A percentile compares a stretch with the other conserved stretches of the same genome.
phyloP scores from a whole-genome alignment of 2,797 vertebrate species.

The Alauda arvensis region DNA sequence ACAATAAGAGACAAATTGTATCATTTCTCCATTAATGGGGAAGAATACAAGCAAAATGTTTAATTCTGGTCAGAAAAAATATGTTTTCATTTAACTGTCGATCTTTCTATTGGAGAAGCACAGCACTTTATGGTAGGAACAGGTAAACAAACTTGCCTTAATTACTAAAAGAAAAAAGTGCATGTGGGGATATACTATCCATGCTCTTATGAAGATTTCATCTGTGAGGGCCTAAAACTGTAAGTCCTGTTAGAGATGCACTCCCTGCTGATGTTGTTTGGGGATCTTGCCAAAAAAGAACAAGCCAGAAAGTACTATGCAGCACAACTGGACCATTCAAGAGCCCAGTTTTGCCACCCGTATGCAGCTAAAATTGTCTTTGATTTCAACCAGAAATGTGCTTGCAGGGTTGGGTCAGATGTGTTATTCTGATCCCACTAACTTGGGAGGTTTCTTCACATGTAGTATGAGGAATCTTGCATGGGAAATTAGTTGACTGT shows the following conservation, averaged over 20 bases:
- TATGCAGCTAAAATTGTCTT: constrained; percentile 26
- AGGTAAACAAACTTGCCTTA: constrained; percentile 68
- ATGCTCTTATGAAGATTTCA: not conserved
- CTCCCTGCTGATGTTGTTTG: not conserved
- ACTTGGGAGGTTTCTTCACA: constrained; percentile 9
- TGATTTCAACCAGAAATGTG: constrained; percentile 19
- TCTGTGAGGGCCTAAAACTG: not conserved
- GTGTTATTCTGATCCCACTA: not conserved
- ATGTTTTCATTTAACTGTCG: constrained; percentile 6
- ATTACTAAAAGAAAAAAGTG: constrained; percentile 42
- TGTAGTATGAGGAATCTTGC: not conserved
- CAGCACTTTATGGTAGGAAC: constrained; percentile 20
- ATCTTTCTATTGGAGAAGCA: constrained; percentile 28
- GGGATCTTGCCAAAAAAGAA: constrained; percentile 34
- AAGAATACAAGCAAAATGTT: not conserved
- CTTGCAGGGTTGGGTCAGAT: not conserved
- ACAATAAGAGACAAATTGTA: not conserved
- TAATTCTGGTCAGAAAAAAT: constrained; percentile 23
- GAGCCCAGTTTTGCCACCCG: constrained; percentile 24
- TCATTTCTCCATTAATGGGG: constrained; percentile 11
- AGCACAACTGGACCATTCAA: constrained; percentile 16
- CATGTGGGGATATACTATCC: not conserved
- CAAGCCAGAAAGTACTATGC: constrained; percentile 42
- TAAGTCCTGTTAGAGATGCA: not conserved
- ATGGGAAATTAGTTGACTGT: not conserved